These are phyloP conservation scores for Sebastolobus alascanus DNA, from an alignment of 2,797 vertebrate species.

Conservation along the genomic window DNA sequence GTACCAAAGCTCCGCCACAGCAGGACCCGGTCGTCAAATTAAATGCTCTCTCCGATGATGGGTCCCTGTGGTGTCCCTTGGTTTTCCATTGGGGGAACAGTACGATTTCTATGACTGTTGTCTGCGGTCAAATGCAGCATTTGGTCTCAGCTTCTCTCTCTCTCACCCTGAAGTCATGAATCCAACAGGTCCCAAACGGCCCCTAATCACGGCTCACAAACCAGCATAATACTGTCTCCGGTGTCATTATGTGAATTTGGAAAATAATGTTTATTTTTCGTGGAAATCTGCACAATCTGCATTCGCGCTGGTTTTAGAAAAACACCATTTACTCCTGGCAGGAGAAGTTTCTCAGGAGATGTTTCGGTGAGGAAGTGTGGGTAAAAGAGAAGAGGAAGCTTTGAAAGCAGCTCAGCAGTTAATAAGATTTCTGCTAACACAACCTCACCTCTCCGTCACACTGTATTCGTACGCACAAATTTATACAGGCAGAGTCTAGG, in stretches of 20 bases:
- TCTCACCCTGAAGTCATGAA: constrained; percentile 7
- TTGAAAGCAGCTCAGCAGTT: constrained; percentile 57
- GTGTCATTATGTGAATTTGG: background rate
- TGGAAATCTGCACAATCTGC: constrained; percentile 20
- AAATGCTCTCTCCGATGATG: constrained; percentile 44
- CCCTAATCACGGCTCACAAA: constrained; percentile 5
- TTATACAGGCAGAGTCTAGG: background rate
- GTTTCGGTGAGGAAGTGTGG: constrained; percentile 28
- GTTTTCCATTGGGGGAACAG: constrained; percentile 24
- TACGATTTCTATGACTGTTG: constrained; percentile 21
- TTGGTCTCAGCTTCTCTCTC: constrained; percentile 25
- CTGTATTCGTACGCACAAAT: constrained; percentile 24
- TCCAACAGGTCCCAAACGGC: constrained; percentile 10
- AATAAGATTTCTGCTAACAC: constrained; percentile 66
- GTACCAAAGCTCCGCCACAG: constrained; percentile 45
- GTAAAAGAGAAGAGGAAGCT: constrained; percentile 30
- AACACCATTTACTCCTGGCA: constrained; percentile 1
- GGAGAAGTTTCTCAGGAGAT: constrained; percentile 28
- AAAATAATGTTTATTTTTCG: constrained; percentile 18
- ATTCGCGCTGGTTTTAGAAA: background rate
- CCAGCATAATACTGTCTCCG: background rate
- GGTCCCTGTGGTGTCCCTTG: constrained; percentile 20
- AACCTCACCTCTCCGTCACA: constrained; percentile 42
- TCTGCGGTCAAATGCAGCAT: constrained; percentile 32
- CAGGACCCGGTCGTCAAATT: constrained; percentile 38